Evolutionary conservation across 2,113 vertebrate genomes (phyloP), one percentile per base, ranked within the genome.

Genomic region (Camelus bactrianus): DNA sequence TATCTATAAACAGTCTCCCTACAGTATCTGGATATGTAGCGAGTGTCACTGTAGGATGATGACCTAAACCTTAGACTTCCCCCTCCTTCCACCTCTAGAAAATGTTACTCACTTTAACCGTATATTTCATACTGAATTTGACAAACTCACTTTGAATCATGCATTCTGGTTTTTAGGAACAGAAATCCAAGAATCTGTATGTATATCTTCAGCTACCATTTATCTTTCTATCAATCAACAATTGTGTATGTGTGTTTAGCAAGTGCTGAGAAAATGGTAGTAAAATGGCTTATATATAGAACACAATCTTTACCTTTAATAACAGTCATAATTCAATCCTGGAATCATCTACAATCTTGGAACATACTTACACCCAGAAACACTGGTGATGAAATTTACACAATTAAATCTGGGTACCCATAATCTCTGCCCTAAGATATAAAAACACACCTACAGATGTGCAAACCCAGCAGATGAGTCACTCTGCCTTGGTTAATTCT

Each of bases 401-500:
- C 9, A 94, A 62, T 93, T 87, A 87, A 67, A 64, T 83, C 52
- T 73, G 69, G 35, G n/a, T 58, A 28, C 6, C 38, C 70, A 80
- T 35, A 91, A 90, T 93, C 19, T 91, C 50, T 87, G 42, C 46
- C 85, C 76, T 50, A 91, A 94, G n/a, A 48, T 62, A 91, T 11
- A 79, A 84, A 95, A 93, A 79, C 7, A 89, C 54, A 77, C n/a
- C 79, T 72, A 96, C 72, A 79, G 46, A 72, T 83, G 16, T 91
- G 38, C 75, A 93, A 91, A 94, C 15, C 24, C 62, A 92, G 80
- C n/a, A 94, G 69, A 86, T 93, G 75, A 97, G 62, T 93, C 85
- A 94, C 24, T 62, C 42, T 60, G 15, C 60, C 58, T 82, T 54
- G 79, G n/a, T 62, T 67, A 95, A 95, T 62, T 69, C 24, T 52